phyloP scores from a whole-genome alignment of 2,797 vertebrate genomes.

The Picus viridis region DNA sequence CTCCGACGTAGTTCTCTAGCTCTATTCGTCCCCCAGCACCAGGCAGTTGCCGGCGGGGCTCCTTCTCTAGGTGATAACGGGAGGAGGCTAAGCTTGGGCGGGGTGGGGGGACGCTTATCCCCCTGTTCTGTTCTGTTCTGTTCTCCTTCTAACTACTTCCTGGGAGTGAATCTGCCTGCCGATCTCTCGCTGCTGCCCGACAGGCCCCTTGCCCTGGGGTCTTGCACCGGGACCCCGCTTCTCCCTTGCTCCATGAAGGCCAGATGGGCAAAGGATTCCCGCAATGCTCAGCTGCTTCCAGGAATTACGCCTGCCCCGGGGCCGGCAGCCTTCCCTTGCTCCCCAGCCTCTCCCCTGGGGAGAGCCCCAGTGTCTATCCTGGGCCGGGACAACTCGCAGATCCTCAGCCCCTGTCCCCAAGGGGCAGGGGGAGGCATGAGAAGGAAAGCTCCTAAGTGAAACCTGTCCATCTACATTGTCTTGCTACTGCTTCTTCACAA shows the following conservation, averaged over 20 bases:
- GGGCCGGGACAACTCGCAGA: rapidly evolving
- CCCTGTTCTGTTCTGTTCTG: background rate
- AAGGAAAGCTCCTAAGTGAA: background rate
- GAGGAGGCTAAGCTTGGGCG: background rate
- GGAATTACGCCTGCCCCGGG: background rate
- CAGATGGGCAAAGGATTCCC: rapidly evolving
- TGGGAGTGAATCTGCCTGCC: rapidly evolving
- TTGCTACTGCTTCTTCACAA: rapidly evolving
- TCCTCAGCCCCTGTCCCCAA: too few species aligned
- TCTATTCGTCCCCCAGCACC: background rate
- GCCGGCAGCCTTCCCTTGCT: too few species aligned
- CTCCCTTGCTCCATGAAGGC: rapidly evolving
- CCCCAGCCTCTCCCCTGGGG: too few species aligned
- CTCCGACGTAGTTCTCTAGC: background rate
- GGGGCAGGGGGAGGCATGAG: too few species aligned
- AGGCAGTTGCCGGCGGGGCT: background rate
- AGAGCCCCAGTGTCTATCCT: rapidly evolving
- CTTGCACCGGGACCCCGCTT: too few species aligned
- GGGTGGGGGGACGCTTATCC: too few species aligned
- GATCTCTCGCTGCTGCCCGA: background rate
- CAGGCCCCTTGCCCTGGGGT: too few species aligned
- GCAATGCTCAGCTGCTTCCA: rapidly evolving
- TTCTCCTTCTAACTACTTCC: too few species aligned
- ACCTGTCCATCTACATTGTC: rapidly evolving
- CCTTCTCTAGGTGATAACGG: background rate